Evolutionary conservation across 92 coral and sea anemone species (phyloP), one percentile per base, ranked within the genome.

Genomic region (Phenganax marumi): DNA sequence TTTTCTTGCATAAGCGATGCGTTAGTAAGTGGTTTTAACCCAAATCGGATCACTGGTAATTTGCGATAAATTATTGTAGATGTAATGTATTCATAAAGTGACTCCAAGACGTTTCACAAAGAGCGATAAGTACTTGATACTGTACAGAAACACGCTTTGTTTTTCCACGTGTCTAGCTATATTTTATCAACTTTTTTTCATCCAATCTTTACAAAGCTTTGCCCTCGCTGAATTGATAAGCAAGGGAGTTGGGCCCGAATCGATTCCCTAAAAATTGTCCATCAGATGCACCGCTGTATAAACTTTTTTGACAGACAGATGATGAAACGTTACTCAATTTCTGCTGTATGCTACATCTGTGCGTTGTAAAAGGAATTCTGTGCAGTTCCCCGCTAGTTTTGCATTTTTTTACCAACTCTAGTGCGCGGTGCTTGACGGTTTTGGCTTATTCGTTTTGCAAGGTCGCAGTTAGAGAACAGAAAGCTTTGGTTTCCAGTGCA

Each of bases 221-320:
- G 49, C 17, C 72, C 72, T 12, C 17, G 12, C 49, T 12, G 24
- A 9, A 24, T 25, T 9, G 72, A 14, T 22, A 66, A 25, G 17
- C 72, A 8, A 14, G 72, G 12, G 50, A 66, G 43, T 66, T 25
- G 72, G 72, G 16, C 7, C n/a, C 72, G 72, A 66, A 66, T 66
- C 9, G 16, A 8, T 25, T 8, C 72, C n/a, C 19, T 66, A 23
- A 12, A 17, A 33, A 7, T 66, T 18, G 49, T 48, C 26, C 72
- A 66, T 25, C 72, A 66, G 49, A 66, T 47, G 26, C 17, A 9
- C 49, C 72, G 72, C 72, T 39, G 26, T 25, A 25, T 23, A 66
- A 66, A 66, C 61, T 12, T 8, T 54, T 78, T 63, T 78, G 83
- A 78, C 73, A 21, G 81, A 77, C 81, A 78, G 72, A 78, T 78